phyloP scores from a whole-genome alignment of 2,888 invertebrate genomes.

The Pristionchus fissidentatus region DNA sequence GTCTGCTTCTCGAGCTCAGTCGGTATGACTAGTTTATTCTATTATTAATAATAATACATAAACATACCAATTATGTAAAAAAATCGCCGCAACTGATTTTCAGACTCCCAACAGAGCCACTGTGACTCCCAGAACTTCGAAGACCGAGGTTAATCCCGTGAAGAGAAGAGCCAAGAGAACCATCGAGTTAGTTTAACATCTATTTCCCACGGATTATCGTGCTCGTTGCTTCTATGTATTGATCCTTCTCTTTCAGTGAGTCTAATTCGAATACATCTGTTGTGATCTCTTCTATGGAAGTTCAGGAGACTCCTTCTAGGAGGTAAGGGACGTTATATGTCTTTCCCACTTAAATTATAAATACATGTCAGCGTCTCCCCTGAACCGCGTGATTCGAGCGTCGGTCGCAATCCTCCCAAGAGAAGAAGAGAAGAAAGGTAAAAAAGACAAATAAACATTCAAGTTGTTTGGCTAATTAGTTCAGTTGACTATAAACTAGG shows the following conservation, averaged over 20 bases:
- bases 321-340: background rate
- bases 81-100: too few relatives aligned
- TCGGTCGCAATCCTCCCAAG: background rate
- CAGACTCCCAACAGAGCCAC: background rate
- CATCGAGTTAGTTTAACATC: background rate
- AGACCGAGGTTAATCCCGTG: background rate
- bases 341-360: background rate
- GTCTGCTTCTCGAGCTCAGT: background rate
- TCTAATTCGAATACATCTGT: background rate
- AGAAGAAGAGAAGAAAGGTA: background rate
- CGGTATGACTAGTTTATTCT: background rate
- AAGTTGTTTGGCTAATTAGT: too few relatives aligned
- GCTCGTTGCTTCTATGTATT: too few relatives aligned
- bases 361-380: background rate
- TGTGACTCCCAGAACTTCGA: background rate
- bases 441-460: background rate
- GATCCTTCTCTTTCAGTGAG: background rate
- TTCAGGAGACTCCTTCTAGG: background rate
- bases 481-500: too few relatives aligned
- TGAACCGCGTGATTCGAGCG: background rate
- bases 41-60: too few relatives aligned
- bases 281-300: background rate
- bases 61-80: background rate
- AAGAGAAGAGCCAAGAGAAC: background rate
- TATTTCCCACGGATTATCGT: too few relatives aligned